phyloP scores from a whole-genome alignment of 2,797 vertebrate genomes.

The Poecilia gillii region DNA sequence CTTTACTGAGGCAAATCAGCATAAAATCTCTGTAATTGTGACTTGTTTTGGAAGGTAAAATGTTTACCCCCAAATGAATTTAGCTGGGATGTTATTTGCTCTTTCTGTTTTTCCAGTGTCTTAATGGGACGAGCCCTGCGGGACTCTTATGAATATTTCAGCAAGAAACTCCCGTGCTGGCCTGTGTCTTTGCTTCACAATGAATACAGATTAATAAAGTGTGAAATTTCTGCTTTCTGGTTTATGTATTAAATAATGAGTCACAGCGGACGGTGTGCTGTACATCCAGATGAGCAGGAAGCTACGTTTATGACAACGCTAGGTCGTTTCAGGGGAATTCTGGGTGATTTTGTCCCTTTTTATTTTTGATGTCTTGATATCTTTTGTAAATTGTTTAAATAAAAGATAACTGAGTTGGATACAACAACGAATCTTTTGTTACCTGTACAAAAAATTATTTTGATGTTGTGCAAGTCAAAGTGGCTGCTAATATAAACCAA shows the following conservation, averaged over 20 bases:
- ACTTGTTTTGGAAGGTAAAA: conserved; percentile 65
- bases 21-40: conserved; percentile 58
- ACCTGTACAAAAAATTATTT: no score
- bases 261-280: neutral
- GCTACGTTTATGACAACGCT: neutral
- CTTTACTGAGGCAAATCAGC: conserved; percentile 30
- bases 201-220: conserved; percentile 71
- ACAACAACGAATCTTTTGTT: conserved; percentile 19
- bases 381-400: neutral
- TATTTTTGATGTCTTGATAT: neutral
- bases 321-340: conserved; percentile 1
- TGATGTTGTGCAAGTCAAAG: neutral
- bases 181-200: conserved; percentile 57
- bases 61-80: conserved; percentile 67
- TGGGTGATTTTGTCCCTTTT: neutral
- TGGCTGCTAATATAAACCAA: neutral
- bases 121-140: conserved; percentile 52
- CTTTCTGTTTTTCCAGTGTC: conserved; percentile 42
- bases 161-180: conserved; percentile 38
- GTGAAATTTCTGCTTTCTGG: conserved; percentile 50
- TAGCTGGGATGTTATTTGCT: conserved; percentile 54
- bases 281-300: conserved; percentile 28
- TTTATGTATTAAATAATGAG: conserved; percentile 39
- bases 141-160: conserved; percentile 68
- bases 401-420: neutral